Base-by-base conservation (phyloP, 2,888 invertebrate genomes). In the Lamproptera curius region DNA sequence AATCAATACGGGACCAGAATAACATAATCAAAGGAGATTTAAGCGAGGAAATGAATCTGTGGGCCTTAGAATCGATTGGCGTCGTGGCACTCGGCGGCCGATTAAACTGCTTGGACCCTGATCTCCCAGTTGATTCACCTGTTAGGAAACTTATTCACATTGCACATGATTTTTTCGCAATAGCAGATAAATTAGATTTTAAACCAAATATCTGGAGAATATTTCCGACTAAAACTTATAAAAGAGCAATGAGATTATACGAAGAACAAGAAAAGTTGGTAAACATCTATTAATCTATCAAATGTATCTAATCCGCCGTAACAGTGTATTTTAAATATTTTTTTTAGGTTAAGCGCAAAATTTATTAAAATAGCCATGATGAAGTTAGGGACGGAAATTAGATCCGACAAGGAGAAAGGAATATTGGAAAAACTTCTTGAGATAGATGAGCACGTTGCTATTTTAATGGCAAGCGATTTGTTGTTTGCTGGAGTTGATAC, bases 401-500 rank as follows among this genome's bases (percentile, higher is more conserved):
- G 61, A 50, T 26, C 69, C 58, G 50, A 67, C 62, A 58, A 74
- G 13, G 73, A 80, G 37, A 75, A 82, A 45, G 91, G 91, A 54
- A 80, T 92, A 36, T 69, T 93, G 48, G 90, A 92, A 61, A 90
- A 90, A 56, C 65, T 93, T 16, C 65, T 90, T 0, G 82, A 81
- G 36, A 81, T 89, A 2, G 89, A 92, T 61, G 84, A 88, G 58
- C 74, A 88, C 49, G 72, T 90, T 3, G 92, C 92, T 0, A 63
- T 87, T 23, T 84, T 90, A 13, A 91, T 92, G 89, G 90, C 91
- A 1, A 73, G 89, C 53, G 93, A 93, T 58, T 89, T 92, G 89
- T 59, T 92, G 35, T 81, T 90, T 38, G 92, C 91, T 13, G 92
- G 92, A 38, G 84, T 91, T 10, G 92, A 93, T 69, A 92, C 92